Percentiles rank a stretch among this genome's conserved stretches.
Evolutionary conservation across 2,888 invertebrate genomes (phyloP).

Genomic region (Coelopa pilipes): DNA sequence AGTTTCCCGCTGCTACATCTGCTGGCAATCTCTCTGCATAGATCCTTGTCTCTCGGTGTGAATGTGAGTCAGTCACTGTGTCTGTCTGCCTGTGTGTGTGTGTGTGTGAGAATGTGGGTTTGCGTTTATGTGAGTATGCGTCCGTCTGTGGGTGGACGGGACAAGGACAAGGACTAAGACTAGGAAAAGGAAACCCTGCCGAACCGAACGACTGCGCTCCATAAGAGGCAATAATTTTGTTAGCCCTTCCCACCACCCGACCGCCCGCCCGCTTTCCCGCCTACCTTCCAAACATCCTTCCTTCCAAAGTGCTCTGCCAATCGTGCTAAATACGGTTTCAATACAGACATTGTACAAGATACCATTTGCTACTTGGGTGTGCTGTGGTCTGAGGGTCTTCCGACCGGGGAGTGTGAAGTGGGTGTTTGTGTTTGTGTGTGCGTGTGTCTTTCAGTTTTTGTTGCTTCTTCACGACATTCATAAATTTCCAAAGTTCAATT

Average conservation of each 20-base stretch:
- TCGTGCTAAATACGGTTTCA: conserved; percentile 30
- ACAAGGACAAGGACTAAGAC: background rate
- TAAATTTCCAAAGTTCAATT: conserved; percentile 30
- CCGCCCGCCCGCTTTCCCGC: background rate
- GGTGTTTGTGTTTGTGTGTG: background rate
- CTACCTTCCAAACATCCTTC: background rate
- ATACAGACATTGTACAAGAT: conserved; percentile 56
- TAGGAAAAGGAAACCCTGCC: background rate
- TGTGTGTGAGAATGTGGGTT: too few species aligned
- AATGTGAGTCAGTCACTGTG: conserved; percentile 36
- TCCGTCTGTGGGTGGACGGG: conserved; percentile 41
- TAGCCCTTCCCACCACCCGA: conserved; percentile 12
- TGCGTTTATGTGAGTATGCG: too few species aligned
- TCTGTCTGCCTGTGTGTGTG: background rate
- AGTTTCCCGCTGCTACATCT: conserved; percentile 32
- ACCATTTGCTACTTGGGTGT: conserved; percentile 55
- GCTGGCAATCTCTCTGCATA: conserved; percentile 54
- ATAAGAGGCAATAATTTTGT: conserved; percentile 36
- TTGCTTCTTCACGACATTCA: conserved; percentile 5
- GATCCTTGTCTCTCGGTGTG: conserved; percentile 51
- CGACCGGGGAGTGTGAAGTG: conserved; percentile 11
- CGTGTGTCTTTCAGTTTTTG: conserved; percentile 11
- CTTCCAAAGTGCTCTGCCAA: conserved; percentile 29
- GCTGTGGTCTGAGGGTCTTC: conserved; percentile 4
- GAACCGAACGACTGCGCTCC: background rate